Evolutionary conservation across 2,888 invertebrate species (phyloP).

Genomic region (Ferrisia virgata): DNA sequence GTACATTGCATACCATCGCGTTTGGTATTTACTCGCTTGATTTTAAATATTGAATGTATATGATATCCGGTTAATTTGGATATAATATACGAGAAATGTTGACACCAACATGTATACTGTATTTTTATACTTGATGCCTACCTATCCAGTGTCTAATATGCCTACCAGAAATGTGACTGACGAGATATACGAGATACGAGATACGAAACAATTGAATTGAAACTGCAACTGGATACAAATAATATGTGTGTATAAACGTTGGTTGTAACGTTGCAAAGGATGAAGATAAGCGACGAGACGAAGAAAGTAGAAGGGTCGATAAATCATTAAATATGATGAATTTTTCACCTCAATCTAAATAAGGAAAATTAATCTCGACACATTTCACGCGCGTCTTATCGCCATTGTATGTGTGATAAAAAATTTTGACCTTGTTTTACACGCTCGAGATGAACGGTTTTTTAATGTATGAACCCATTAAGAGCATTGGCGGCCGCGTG

Average conservation of each 20-base stretch:
- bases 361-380: background rate
- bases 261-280: no score
- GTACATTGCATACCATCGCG: background rate
- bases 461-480: background rate
- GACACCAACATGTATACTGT: no score
- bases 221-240: no score
- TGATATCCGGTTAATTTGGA: background rate
- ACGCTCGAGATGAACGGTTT: slow-evolving; percentile 13
- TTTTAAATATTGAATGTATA: background rate
- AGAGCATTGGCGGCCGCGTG: background rate
- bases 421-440: background rate
- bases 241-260: no score
- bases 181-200: no score
- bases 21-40: background rate
- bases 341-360: background rate
- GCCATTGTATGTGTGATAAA: background rate
- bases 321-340: background rate
- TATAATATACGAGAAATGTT: background rate
- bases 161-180: no score
- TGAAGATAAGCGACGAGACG: no score
- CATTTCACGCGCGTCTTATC: background rate
- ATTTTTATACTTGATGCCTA: no score
- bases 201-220: no score
- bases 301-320: no score
- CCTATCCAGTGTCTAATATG: no score